Evolutionary conservation across 2,888 invertebrate genomes (phyloP), one percentile per base, ranked within the genome.

Genomic region (Tetanocera ferruginea): DNA sequence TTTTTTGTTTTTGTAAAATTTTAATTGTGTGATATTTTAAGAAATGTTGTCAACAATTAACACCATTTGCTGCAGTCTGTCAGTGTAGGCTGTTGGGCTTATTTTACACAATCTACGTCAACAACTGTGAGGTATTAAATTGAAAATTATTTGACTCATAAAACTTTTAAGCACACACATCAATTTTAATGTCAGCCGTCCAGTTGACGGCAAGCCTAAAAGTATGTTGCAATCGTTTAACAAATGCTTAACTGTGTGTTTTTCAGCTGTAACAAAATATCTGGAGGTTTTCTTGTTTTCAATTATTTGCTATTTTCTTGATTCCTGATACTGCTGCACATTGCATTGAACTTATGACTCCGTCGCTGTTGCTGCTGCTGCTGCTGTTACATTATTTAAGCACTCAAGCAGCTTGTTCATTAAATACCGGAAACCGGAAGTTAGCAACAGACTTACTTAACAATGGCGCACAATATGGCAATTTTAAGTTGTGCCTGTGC

Each of bases 361-460:
- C 6, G 23, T 1, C 28, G 28, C 55, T 31, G 28, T 52, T 31
- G 23, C 43, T 62, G 43, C 73, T 31, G 25, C 9, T 37, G 25
- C 25, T 19, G 66, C 14, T 37, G 55, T 49, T 67, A 31, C 25
- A 75, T 75, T 55, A 75, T 75, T 75, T 51, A 67, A 75, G 25
- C 52, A 67, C 55, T 67, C 67, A 55, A 67, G 67, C 67, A 51
- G 66, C 67, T 74, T 51, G 64, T 74, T 66, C 74, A 74, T 74
- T 74, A 74, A 74, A 74, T 74, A 74, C 64, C 74, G 64, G 64
- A 74, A 71, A 74, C 74, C 74, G 64, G 74, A 74, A 74, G 64
- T 49, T 66, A 49, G 31, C 34, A 74, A 74, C 64, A 64, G 64
- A 74, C 74, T 64, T 52, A 64, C 64, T 64, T 37, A 52, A 74